Percentiles rank a stretch among this genome's conserved stretches.
phyloP scores from a whole-genome alignment of 2,113 vertebrate species.

The Apaloderma vittatum region DNA sequence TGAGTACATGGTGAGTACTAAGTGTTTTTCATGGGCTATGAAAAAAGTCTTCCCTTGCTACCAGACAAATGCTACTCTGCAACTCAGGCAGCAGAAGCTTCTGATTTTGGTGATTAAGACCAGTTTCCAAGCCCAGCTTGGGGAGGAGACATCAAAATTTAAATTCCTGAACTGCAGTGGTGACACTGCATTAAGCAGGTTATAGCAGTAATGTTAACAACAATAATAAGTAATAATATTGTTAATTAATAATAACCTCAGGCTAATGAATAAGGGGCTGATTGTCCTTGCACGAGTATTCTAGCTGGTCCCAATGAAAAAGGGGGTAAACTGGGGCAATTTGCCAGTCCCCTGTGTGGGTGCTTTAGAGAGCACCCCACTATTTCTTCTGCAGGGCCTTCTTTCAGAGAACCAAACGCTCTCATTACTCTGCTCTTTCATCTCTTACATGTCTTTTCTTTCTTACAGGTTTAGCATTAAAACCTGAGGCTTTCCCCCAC shows the following conservation, averaged over 20 bases:
- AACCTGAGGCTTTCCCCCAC: neutral
- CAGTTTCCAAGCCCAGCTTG: neutral
- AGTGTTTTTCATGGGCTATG: neutral
- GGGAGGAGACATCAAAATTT: neutral
- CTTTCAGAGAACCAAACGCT: neutral
- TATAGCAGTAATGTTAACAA: neutral
- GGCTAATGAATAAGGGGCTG: neutral
- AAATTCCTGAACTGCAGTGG: neutral
- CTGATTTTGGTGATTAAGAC: neutral
- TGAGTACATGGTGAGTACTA: neutral
- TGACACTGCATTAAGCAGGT: neutral
- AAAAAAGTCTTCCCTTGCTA: neutral
- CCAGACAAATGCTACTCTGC: neutral
- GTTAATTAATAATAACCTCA: neutral
- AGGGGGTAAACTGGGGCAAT: neutral
- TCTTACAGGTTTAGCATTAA: neutral
- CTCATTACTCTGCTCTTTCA: neutral
- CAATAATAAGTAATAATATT: neutral
- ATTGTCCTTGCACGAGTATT: neutral
- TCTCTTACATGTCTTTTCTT: neutral
- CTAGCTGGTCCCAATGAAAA: neutral
- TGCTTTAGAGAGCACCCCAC: neutral
- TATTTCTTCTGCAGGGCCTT: neutral
- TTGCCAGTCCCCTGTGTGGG: neutral
- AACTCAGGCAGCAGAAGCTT: neutral